Evolutionary conservation across 2,113 vertebrate genomes (phyloP), one percentile per base, ranked within the genome.

Genomic region (Marmota flaviventris): DNA sequence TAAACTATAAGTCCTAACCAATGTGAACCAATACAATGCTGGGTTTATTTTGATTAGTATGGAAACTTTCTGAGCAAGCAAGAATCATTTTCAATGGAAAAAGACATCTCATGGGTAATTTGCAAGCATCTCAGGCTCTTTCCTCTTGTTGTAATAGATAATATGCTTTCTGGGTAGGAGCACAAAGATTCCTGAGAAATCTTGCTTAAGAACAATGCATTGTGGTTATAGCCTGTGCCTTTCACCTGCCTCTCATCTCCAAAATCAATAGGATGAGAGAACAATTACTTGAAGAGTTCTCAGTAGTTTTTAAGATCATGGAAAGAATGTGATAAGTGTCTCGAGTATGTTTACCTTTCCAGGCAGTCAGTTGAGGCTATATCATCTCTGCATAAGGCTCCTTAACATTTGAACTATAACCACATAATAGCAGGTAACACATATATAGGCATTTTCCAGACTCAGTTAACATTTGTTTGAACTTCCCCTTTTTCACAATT

Each of bases 11-110:
- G 1, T 87, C 22, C 69, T 56, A 85, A 69, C 25, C 73, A n/a
- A 37, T 11, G 17, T 27, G 1, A 10, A 81, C 18, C 51, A 92
- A 34, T 61, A 10, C 13, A 24, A n/a, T 51, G 4, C 4, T 48
- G 25, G 51, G 29, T 92, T 93, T 95, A 77, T 86, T 95, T 78
- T 87, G 81, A 24, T 51, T 89, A 67, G 13, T 81, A 67, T 72
- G 29, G 42, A 94, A 92, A 87, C 58, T 63, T 65, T 87, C 72
- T 89, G 72, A 90, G 16, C 29, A 87, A 87, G 11, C 51, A 72
- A 87, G 25, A 93, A 92, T 90, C 87, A 77, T 72, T 87, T 53
- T 82, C 72, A 34, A 61, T 92, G 39, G 25, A 77, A 45, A 89
- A 16, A 90, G 34, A 79, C 18, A 45, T 75, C 84, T 76, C 58